Percentiles rank a stretch among this genome's conserved stretches.
Conservation (phyloP, 2,888 invertebrate genomes). For the Branchellion lobata region DNA sequence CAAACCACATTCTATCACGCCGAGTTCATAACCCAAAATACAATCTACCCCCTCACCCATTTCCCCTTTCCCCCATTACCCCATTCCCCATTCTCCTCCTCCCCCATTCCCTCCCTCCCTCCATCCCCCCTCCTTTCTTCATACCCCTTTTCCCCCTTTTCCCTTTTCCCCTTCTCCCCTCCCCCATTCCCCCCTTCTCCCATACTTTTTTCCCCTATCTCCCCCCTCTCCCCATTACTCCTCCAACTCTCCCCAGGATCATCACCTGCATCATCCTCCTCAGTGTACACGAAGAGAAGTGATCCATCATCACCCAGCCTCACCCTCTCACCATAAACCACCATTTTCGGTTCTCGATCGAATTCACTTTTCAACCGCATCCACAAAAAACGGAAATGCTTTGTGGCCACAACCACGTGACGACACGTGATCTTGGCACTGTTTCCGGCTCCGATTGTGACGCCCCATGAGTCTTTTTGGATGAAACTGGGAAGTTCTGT, state of each 20-base stretch:
- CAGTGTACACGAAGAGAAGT: background rate
- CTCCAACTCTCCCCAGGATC: background rate
- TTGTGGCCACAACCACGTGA: background rate
- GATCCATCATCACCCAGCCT: conserved; percentile 38
- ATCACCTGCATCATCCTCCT: background rate
- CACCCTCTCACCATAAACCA: conserved; percentile 30
- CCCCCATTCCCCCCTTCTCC: too few species aligned
- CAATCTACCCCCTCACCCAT: too few species aligned
- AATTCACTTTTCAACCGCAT: conserved; percentile 18
- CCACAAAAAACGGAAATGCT: conserved; percentile 33
- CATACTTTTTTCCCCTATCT: too few species aligned
- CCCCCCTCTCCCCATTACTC: too few species aligned
- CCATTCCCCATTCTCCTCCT: too few species aligned
- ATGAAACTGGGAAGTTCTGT: background rate
- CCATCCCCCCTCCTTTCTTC: too few species aligned
- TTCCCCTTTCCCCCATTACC: too few species aligned
- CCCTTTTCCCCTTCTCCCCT: too few species aligned
- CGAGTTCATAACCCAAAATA: too few species aligned
- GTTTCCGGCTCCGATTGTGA: background rate
- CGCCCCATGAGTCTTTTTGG: background rate
- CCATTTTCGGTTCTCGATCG: conserved; percentile 33
- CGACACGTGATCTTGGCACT: conserved; percentile 19
- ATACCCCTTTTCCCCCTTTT: too few species aligned
- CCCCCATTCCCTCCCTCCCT: too few species aligned
- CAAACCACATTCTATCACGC: too few species aligned